Base-by-base conservation (phyloP, 2,113 vertebrate species). In the Leucoraja erinaceus region DNA sequence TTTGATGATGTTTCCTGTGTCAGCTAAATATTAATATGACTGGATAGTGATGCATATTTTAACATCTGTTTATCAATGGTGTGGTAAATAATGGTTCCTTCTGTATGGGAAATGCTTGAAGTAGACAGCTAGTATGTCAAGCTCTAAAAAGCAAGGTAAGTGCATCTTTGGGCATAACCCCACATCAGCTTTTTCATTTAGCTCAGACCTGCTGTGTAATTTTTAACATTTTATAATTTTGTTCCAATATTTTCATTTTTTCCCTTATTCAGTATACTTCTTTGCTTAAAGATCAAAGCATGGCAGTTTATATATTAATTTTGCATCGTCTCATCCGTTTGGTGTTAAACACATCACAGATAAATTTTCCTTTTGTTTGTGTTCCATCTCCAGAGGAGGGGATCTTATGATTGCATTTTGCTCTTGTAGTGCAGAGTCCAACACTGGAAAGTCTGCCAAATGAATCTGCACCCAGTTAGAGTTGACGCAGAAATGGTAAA, bases 11-110 rank as follows among this genome's bases (percentile, higher is more conserved):
- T 91, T 91, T 91, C 90, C 68, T 91, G 90, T 91, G 90, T 72
- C 68, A 91, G 90, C 33, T 72, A 91, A 72, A 54, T 91, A 91
- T 91, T 70, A 91, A 72, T 91, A 91, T 70, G 10, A 54, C 68
- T 72, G 68, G 38, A 74, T 91, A 74, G 47, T 31, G 33, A 33
- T 14, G 66, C 47, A 70, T 90, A 38, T 90, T 90, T 70, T 31
- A 90, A 70, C 63, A 90, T 90, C 63, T 38, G 88, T 31, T 68
- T 22, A 90, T 90, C 61, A 20, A 22, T 63, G 68, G 88, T 47
- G 88, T 5, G n/a, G 56, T 59, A 90, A 38, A 90, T 20, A 59
- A 47, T 8, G 25, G 4, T 86, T 86, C 28, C 28, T 86, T n/a
- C 28, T n/a, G 3, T 75, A 75, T 75, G 74, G 74, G 28, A 28